phyloP scores from a whole-genome alignment of 2,113 vertebrate species.

The Pluvialis apricaria region DNA sequence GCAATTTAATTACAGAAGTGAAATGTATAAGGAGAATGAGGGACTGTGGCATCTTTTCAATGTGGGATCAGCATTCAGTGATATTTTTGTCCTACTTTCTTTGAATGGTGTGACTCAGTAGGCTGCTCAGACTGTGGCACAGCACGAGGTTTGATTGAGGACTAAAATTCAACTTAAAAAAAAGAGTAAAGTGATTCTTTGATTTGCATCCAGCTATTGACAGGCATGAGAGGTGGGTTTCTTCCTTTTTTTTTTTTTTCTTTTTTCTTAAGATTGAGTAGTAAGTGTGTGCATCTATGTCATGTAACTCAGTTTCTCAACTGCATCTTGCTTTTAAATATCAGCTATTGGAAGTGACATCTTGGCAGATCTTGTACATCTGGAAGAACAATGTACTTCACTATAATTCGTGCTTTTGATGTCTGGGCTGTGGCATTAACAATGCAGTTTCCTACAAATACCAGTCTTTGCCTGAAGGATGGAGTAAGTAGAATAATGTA shows the following conservation, averaged over 20 bases:
- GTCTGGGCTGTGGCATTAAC: background rate
- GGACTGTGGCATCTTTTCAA: background rate
- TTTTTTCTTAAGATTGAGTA: background rate
- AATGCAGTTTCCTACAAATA: background rate
- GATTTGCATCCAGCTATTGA: background rate
- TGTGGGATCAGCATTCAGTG: slow-evolving; percentile 3
- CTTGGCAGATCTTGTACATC: background rate
- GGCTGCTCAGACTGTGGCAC: background rate
- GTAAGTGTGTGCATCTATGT: background rate
- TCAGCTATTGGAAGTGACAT: background rate
- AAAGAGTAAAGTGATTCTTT: background rate
- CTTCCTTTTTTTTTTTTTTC: background rate
- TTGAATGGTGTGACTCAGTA: slow-evolving; percentile 17
- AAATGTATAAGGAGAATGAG: background rate
- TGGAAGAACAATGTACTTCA: background rate
- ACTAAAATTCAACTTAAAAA: background rate
- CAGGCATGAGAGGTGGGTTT: background rate
- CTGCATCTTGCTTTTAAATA: background rate
- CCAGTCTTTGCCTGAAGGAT: background rate
- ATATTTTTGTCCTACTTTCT: slow-evolving; percentile 19
- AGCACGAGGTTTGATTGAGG: background rate
- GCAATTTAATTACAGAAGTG: background rate
- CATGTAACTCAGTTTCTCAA: background rate
- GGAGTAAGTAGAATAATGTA: background rate
- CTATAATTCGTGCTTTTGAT: background rate